Base-by-base conservation (phyloP, 1,140 invertebrate genomes). In the Agrypnia vestita region DNA sequence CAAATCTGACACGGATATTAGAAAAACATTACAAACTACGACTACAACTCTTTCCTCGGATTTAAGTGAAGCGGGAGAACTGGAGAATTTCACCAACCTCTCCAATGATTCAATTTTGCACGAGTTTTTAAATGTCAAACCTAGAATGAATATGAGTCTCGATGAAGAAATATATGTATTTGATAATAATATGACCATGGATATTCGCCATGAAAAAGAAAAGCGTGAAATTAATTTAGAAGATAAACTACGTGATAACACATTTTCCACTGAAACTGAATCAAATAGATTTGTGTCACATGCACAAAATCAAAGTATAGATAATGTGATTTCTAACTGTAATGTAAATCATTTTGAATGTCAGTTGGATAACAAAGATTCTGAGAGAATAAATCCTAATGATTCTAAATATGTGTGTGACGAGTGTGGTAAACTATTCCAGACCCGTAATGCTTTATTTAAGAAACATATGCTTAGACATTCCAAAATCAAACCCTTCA, bases 381-480 rank as follows among this genome's bases (percentile, higher is more conserved):
- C 55, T n/a, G 69, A 51, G 46, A 49, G 47, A 47, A 51, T 15
- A 7, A 43, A 56, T 10, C 53, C 19, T n/a, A 59, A 43, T 3
- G 21, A 72, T 4, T 17, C 9, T 15, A 55, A 51, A 51, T 72
- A 51, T 56, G 72, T 43, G n/a, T 74, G 72, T 17, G 49, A 74
- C 13, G 19, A 19, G 7, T 74, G 72, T 46, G 72, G 72, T 6
- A 74, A 74, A 19, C 25, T 19, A 55, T 56, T 74, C 19, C 43
- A 46, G 44, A 53, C 8, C 11, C 72, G 21, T 44, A 74, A 74
- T 3, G 55, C 19, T 4, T 35, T 59, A 35, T 13, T 74, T 3
- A 56, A 74, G 35, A 74, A 59, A 21, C 72, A 74, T 55, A 74
- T 74, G 10, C 12, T 35, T 11, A 74, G 72, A 56, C 72, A 74